phyloP scores from a whole-genome alignment of 2,797 vertebrate species.

The Malacoraja senta region DNA sequence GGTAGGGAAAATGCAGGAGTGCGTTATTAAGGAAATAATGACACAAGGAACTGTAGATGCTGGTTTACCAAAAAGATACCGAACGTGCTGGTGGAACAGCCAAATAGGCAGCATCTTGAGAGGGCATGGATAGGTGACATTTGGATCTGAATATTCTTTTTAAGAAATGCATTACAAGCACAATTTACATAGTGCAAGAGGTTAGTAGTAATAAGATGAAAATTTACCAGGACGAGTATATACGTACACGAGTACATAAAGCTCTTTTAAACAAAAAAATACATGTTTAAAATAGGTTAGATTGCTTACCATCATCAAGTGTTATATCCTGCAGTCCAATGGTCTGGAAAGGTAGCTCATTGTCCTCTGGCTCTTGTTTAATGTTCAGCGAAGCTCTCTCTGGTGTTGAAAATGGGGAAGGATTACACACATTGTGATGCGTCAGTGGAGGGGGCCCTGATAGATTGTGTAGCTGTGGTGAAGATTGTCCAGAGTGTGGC shows the following conservation, averaged over 20 bases:
- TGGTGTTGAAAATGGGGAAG: conserved; percentile 64
- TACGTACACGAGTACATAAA: background rate
- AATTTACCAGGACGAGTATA: too few species aligned
- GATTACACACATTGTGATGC: conserved; percentile 68
- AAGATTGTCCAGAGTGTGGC: conserved; percentile 56
- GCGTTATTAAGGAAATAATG: too few species aligned
- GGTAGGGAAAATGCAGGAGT: too few species aligned
- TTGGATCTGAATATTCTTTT: background rate
- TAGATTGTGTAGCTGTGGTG: conserved; percentile 71
- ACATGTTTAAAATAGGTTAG: background rate
- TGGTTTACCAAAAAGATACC: too few species aligned
- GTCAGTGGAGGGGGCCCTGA: conserved; percentile 62
- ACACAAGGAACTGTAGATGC: too few species aligned
- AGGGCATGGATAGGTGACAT: too few species aligned
- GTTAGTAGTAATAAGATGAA: background rate
- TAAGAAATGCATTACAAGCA: background rate
- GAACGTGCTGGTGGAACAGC: too few species aligned
- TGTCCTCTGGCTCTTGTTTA: conserved; percentile 89
- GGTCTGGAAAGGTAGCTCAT: conserved; percentile 81
- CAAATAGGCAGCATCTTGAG: too few species aligned
- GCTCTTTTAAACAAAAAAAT: background rate
- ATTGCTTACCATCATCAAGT: conserved; percentile 87
- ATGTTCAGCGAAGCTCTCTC: conserved; percentile 72
- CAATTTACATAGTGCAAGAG: background rate
- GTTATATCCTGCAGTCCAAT: conserved; percentile 97